Evolutionary conservation across 2,797 vertebrate genomes (phyloP), one percentile per base, ranked within the genome.

Genomic region (Lithobates sylvaticus): DNA sequence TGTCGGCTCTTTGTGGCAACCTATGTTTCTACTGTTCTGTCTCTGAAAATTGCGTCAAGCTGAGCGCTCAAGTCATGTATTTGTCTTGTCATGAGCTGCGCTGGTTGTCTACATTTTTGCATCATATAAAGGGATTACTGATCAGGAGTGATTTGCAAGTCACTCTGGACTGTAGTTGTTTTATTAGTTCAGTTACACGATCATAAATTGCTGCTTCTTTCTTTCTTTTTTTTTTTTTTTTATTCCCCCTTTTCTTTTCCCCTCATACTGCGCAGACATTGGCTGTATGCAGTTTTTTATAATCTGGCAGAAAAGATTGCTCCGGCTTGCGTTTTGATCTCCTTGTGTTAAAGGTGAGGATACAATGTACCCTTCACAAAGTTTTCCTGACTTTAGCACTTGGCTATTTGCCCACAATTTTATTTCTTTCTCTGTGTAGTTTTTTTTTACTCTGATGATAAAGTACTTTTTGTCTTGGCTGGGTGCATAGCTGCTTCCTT

Each of bases 361-460:
- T 78, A 84, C 93, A 84, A 91, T 92, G 93, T 92, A 92, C 42
- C n/a, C 9, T 73, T 74, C 54, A 29, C 34, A 44, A 36, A 1
- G 64, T 26, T 44, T 72, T 50, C 50, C 92, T 87, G 34, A 91
- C 92, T 94, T 93, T 94, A 78, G 74, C 65, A 29, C 47, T 70
- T 71, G 83, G 76, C 39, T 39, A 44, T 10, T 71, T 23, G 29
- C 4, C 0, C 36, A 5, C 26, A 2, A 3, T 29, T 5, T 3
- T 6, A 8, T 32, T 3, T 29, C 3, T 10, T 69, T 39, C n/a
- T 50, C 32, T 13, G 29, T 29, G 3, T 50, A 44, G 21, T 39
- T 39, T 47, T 10, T 36, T 70, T 34, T 12, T 36, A 16, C 8
- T 64, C 79, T 89, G 42, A 44, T 79, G n/a, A 23, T 54, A 34